Evolutionary conservation across 2,113 vertebrate species (phyloP).

Genomic region (Heterochromis multidens): DNA sequence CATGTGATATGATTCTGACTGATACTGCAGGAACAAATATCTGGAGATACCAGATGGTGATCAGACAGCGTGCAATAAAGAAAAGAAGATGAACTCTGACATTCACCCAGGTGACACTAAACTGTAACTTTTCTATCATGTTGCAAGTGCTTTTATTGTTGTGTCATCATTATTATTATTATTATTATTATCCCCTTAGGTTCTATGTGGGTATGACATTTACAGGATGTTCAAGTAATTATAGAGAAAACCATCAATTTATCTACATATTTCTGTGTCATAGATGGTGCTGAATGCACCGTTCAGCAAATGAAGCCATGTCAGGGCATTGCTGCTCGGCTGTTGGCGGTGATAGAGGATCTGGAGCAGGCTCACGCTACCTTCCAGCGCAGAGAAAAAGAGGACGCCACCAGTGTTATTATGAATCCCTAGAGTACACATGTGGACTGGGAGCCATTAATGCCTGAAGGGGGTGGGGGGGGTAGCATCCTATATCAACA

Average conservation of each 20-base stretch:
- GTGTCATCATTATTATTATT: neutral
- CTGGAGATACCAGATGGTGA: conserved; percentile 61
- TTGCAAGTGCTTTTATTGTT: neutral
- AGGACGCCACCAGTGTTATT: conserved; percentile 52
- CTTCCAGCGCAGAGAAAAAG: conserved; percentile 75
- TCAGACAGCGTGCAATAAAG: conserved; percentile 43
- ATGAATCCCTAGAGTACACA: conserved; percentile 51
- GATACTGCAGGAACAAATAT: conserved; percentile 75
- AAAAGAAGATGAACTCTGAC: conserved; percentile 27
- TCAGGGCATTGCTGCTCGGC: conserved; percentile 54
- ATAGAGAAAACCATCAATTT: neutral
- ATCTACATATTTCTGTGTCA: neutral
- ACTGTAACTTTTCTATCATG: neutral
- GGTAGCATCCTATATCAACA: neutral
- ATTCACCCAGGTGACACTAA: conserved; percentile 61
- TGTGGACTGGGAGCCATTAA: conserved; percentile 6
- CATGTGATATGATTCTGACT: conserved; percentile 6
- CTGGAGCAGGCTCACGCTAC: conserved; percentile 79
- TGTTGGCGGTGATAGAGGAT: conserved; percentile 78
- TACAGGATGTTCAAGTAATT: neutral
- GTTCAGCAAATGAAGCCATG: conserved; percentile 24
- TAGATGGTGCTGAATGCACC: conserved; percentile 51
- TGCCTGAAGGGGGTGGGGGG: neutral
- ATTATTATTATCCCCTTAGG: neutral
- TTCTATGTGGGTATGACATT: neutral